A percentile compares a stretch with the other conserved stretches of the same genome.
phyloP scores from a whole-genome alignment of 2,113 vertebrate genomes.

The Tichodroma muraria region DNA sequence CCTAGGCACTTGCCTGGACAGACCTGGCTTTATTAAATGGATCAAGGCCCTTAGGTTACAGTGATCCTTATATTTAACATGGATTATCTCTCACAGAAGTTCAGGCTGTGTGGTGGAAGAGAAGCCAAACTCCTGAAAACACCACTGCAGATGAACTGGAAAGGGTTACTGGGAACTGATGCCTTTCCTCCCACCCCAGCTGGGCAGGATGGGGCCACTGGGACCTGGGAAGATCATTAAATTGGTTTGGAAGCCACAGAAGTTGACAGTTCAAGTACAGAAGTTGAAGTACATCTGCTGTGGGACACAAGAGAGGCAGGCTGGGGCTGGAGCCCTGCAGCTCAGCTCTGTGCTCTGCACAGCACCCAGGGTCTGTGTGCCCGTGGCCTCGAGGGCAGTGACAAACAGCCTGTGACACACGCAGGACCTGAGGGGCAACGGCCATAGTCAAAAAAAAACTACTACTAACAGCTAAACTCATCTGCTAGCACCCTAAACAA shows the following conservation, averaged over 20 bases:
- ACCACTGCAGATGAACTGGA: background rate
- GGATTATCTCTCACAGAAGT: background rate
- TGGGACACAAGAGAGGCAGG: background rate
- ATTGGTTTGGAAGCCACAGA: background rate
- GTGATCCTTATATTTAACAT: background rate
- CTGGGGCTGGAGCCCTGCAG: background rate
- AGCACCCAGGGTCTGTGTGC: background rate
- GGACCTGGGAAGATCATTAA: background rate
- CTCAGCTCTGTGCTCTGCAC: background rate
- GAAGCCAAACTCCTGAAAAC: background rate
- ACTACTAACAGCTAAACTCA: background rate
- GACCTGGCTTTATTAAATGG: background rate
- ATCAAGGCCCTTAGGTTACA: background rate
- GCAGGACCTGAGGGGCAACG: fast-evolving
- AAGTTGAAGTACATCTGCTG: background rate
- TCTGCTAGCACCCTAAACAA: background rate
- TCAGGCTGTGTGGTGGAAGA: background rate
- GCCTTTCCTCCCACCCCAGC: background rate
- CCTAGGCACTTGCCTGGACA: background rate
- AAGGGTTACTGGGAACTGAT: background rate
- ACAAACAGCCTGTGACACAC: background rate
- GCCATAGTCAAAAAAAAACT: background rate
- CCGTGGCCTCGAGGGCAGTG: background rate
- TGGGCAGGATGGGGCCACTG: background rate
- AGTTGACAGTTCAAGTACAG: background rate